A percentile compares a stretch with the other conserved stretches of the same genome.
Evolutionary conservation across 53 echinoderm and acorn worm species (phyloP).

Genomic region (Luidia sarsii): DNA sequence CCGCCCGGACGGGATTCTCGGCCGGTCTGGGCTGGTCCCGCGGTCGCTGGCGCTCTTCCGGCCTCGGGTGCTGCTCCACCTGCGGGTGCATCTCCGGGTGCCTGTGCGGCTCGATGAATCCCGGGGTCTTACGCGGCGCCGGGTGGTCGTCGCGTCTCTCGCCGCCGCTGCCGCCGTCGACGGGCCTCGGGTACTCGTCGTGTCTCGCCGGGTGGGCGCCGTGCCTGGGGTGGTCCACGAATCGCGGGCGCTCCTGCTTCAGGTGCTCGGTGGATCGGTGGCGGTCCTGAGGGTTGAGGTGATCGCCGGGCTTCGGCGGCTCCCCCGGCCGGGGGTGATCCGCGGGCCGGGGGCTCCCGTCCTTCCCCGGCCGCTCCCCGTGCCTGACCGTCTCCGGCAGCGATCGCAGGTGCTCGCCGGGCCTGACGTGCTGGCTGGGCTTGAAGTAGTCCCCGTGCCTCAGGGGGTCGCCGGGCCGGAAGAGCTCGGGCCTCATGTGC

Average conservation of each 20-base stretch:
- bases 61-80: conserved; percentile 22
- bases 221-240: conserved; percentile 2
- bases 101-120: background rate
- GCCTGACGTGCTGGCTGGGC: conserved; percentile 22
- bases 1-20: background rate
- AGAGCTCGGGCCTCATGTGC: conserved; percentile 14
- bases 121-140: background rate
- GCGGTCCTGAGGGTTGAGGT: conserved; percentile 3
- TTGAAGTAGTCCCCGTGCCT: conserved; percentile 32
- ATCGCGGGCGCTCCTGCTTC: conserved; percentile 11
- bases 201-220: conserved; percentile 7
- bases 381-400: background rate
- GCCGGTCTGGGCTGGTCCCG: background rate
- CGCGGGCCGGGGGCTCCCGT: background rate
- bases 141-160: conserved; percentile 10
- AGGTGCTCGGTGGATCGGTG: conserved; percentile 7
- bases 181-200: conserved; percentile 9
- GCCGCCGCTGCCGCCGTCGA: background rate
- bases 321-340: conserved; percentile 5
- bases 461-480: conserved; percentile 23
- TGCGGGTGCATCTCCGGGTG: conserved; percentile 10
- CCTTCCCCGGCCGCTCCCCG: conserved; percentile 3
- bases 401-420: conserved; percentile 34
- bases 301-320: conserved; percentile 3
- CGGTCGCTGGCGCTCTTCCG: conserved; percentile 27